Percentiles rank a stretch among this genome's conserved stretches.
Evolutionary conservation across 2,113 vertebrate genomes (phyloP).

Genomic region (Sapayoa aenigma): DNA sequence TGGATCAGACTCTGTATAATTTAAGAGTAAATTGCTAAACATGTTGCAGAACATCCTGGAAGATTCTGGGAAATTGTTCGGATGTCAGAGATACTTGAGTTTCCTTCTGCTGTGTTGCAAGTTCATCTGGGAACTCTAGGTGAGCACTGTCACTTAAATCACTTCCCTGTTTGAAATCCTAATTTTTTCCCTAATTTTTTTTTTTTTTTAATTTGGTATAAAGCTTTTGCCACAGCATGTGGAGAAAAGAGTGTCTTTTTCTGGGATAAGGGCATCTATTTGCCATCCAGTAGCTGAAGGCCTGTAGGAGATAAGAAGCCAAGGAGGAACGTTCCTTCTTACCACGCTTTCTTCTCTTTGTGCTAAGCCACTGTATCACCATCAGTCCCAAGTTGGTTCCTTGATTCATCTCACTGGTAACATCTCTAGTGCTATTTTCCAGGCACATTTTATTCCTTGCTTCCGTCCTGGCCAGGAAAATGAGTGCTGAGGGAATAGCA

Average conservation of each 20-base stretch:
- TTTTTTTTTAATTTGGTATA: not conserved
- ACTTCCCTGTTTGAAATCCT: not conserved
- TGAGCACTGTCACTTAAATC: not conserved
- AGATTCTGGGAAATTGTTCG: not conserved
- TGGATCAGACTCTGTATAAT: not conserved
- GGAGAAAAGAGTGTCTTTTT: not conserved
- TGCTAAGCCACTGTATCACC: not conserved
- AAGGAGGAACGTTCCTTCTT: not conserved
- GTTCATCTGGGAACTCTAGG: not conserved
- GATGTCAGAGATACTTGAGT: not conserved
- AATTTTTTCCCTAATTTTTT: no score
- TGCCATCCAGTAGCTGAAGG: not conserved
- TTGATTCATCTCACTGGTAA: not conserved
- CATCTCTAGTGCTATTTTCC: not conserved
- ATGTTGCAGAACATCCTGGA: not conserved
- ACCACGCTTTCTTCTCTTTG: not conserved
- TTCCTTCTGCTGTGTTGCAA: not conserved
- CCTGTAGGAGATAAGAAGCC: not conserved
- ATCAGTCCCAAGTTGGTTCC: not conserved
- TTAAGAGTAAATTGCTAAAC: not conserved
- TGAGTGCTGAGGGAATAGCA: not conserved
- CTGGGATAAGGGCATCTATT: not conserved
- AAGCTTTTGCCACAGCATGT: not conserved
- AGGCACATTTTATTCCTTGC: not conserved
- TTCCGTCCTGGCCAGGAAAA: not conserved